phyloP scores from a whole-genome alignment of 2,113 vertebrate genomes.

The Cephalopterus ornatus region DNA sequence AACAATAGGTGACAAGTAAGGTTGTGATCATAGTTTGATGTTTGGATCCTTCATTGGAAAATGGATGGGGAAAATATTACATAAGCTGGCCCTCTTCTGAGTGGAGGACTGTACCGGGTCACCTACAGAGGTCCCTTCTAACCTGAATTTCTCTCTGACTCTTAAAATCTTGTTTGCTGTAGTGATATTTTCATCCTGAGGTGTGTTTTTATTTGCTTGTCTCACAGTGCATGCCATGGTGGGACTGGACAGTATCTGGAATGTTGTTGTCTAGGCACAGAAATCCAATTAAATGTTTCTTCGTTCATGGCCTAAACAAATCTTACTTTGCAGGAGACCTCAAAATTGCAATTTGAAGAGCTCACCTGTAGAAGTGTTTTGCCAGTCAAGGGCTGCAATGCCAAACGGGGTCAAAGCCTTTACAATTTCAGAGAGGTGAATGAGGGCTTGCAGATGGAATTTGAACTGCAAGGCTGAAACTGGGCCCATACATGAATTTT shows the following conservation, averaged over 20 bases:
- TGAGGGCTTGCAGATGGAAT: not conserved
- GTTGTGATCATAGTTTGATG: not conserved
- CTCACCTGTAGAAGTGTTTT: slow-evolving; percentile 24
- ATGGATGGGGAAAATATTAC: not conserved
- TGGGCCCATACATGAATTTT: not conserved
- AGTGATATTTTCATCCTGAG: not conserved
- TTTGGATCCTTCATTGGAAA: not conserved
- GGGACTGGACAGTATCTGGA: not conserved
- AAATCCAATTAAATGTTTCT: not conserved
- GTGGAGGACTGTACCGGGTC: not conserved
- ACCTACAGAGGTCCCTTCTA: not conserved
- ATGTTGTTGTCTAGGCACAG: not conserved
- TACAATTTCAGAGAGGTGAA: not conserved
- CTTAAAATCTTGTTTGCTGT: not conserved
- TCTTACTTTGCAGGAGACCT: not conserved
- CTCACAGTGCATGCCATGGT: not conserved
- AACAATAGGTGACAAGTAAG: not conserved
- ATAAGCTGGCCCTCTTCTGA: not conserved
- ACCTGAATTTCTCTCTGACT: not conserved
- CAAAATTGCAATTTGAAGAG: slow-evolving; percentile 1
- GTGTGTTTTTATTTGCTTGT: not conserved
- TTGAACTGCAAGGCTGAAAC: not conserved
- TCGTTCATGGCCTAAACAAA: not conserved
- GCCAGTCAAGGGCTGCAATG: not conserved
- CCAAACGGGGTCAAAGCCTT: not conserved